Evolutionary conservation across 2,113 vertebrate species (phyloP).

Genomic region (Myiagra hebetior): DNA sequence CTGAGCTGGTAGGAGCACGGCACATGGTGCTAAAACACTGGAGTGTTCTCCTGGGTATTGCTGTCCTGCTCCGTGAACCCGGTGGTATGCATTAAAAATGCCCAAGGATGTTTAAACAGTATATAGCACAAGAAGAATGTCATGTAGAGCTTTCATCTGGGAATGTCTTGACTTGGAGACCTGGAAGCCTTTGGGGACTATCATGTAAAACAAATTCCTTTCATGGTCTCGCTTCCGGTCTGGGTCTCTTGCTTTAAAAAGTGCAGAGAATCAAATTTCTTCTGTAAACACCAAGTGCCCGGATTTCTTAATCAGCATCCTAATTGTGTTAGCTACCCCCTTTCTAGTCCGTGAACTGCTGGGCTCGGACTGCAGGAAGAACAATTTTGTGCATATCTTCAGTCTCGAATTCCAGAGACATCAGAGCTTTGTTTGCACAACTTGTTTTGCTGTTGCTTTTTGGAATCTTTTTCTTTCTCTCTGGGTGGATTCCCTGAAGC

Average conservation of each 20-base stretch:
- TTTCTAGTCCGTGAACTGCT: not conserved
- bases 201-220: conserved; percentile 48
- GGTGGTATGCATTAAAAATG: not conserved
- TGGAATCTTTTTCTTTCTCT: not conserved
- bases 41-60: not conserved
- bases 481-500: not conserved
- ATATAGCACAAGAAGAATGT: not conserved
- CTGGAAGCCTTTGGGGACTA: conserved; percentile 40
- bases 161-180: conserved; percentile 54
- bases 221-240: not conserved
- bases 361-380: not conserved
- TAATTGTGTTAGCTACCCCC: not conserved
- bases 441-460: not conserved
- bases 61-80: not conserved
- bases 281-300: not conserved
- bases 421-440: not conserved
- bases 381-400: not conserved
- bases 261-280: conserved; percentile 12
- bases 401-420: not conserved
- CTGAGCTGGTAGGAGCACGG: not conserved
- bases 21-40: not conserved
- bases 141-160: not conserved
- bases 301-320: not conserved
- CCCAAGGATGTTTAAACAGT: conserved; percentile 7
- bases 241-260: not conserved